These are phyloP conservation scores for Mallotus villosus DNA, from an alignment of 2,797 vertebrate genomes.

Conservation along the genomic window DNA sequence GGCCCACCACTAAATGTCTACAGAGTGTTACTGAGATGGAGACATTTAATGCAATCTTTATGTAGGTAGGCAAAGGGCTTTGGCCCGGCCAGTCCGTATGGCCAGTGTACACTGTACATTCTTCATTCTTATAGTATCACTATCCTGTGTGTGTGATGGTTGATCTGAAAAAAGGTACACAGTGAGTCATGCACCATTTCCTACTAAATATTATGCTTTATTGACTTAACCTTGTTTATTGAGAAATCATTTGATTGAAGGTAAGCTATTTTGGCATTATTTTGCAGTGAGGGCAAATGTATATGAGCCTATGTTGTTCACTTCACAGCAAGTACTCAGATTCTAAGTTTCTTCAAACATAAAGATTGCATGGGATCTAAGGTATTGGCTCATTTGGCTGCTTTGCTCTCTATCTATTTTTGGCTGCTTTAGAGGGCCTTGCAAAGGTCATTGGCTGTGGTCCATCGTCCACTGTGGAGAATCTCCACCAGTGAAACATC, in stretches of 20 bases:
- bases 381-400: background rate
- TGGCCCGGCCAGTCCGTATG: slow-evolving; percentile 28
- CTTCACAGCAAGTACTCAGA: background rate
- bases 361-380: too few relatives aligned
- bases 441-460: slow-evolving; percentile 16
- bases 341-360: background rate
- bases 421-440: background rate
- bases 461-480: slow-evolving; percentile 15
- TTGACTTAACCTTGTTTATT: background rate
- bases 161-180: background rate
- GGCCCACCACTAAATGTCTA: slow-evolving; percentile 25
- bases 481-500: slow-evolving; percentile 28
- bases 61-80: slow-evolving; percentile 44
- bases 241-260: too few relatives aligned
- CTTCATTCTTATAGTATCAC: slow-evolving; percentile 22
- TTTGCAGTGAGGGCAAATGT: too few relatives aligned
- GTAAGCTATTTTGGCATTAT: background rate
- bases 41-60: slow-evolving; percentile 41
- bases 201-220: background rate
- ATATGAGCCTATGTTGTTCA: background rate
- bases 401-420: background rate
- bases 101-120: slow-evolving; percentile 31
- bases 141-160: background rate
- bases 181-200: background rate
- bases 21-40: slow-evolving; percentile 30